Percentiles rank a stretch among this genome's conserved stretches.
These are phyloP conservation scores for Alviniconcha strummeri DNA, from an alignment of 2,888 invertebrate genomes.

Conservation along the genomic window DNA sequence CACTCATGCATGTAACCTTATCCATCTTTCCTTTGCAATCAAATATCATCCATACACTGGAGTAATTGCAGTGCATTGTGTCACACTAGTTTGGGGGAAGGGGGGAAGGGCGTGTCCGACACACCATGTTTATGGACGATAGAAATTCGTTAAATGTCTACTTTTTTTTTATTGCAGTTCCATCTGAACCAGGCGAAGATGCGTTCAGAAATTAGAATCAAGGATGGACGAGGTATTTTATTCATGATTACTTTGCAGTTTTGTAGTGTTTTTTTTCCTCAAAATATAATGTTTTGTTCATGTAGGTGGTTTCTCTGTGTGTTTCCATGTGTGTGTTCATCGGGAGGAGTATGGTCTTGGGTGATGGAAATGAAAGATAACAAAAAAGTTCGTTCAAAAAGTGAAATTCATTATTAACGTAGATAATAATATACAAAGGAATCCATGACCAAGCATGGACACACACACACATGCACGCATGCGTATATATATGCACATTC, in stretches of 20 bases:
- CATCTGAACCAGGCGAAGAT: conserved; percentile 96
- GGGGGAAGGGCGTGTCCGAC: too few species aligned
- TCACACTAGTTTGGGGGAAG: too few species aligned
- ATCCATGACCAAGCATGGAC: neutral
- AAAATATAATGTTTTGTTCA: neutral
- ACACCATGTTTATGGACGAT: too few species aligned
- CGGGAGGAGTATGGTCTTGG: neutral
- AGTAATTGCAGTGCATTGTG: too few species aligned
- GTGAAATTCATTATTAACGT: too few species aligned
- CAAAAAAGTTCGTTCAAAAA: too few species aligned
- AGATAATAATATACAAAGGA: too few species aligned
- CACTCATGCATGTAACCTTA: too few species aligned
- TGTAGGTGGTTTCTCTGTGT: neutral
- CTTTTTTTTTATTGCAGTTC: conserved; percentile 78
- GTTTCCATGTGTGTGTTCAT: neutral
- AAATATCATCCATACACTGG: too few species aligned
- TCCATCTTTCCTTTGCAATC: too few species aligned
- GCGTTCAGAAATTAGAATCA: conserved; percentile 94
- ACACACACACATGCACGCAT: neutral
- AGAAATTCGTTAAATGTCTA: neutral
- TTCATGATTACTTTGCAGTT: neutral
- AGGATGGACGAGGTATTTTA: conserved; percentile 87
- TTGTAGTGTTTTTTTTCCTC: neutral
- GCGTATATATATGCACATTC: too few species aligned
- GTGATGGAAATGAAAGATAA: too few species aligned